Evolutionary conservation across 2,797 vertebrate species (phyloP).

Genomic region (Enteromius paludinosus): DNA sequence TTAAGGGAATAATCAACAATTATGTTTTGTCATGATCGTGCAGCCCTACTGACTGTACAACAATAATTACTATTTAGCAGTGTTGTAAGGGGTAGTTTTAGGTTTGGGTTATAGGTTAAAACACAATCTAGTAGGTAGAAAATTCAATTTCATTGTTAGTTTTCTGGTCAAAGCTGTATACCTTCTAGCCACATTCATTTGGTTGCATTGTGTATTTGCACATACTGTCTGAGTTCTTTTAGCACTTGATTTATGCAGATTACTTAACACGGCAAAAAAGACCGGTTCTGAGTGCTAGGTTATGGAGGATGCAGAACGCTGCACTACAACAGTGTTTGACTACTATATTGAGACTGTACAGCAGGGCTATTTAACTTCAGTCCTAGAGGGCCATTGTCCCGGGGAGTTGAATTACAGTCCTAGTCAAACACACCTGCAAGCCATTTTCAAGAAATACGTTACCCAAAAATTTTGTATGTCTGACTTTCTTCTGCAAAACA

Average conservation of each 20-base stretch:
- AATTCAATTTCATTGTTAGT: no score
- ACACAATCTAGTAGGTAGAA: no score
- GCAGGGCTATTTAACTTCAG: not conserved
- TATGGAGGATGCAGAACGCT: not conserved
- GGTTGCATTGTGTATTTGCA: not conserved
- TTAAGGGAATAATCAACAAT: no score
- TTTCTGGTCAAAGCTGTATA: no score
- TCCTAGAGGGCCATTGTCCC: not conserved
- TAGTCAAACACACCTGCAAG: not conserved
- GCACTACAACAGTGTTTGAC: not conserved
- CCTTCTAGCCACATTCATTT: no score
- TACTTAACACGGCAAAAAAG: not conserved
- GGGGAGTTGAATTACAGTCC: slow-evolving; percentile 15
- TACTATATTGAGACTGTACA: not conserved
- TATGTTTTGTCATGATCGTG: no score
- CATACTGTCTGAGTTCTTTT: slow-evolving; percentile 3
- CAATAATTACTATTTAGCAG: no score
- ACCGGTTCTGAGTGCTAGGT: not conserved
- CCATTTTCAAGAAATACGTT: not conserved
- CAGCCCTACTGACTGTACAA: no score
- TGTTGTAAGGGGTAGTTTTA: no score
- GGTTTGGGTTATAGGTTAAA: no score
- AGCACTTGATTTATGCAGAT: not conserved
- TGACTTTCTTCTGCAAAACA: no score
- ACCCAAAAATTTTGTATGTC: not conserved